phyloP scores from a whole-genome alignment of 1,140 invertebrate genomes.

The Branchinecta lynchi region DNA sequence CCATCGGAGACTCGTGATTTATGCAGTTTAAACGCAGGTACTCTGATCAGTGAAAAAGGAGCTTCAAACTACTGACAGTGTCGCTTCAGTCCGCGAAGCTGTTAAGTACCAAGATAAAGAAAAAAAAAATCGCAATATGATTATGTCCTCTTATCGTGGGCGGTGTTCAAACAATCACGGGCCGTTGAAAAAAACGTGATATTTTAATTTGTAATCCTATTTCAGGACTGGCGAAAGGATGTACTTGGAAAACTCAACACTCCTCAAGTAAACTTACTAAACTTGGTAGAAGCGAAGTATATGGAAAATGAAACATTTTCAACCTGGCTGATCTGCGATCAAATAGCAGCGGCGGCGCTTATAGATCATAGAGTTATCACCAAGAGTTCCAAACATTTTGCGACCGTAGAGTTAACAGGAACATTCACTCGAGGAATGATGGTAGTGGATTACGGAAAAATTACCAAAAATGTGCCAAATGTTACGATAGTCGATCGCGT shows the following conservation, averaged over 20 bases:
- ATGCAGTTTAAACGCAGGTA: too few species aligned
- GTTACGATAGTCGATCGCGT: constrained; percentile 37
- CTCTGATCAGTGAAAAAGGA: too few species aligned
- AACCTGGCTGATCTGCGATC: constrained; percentile 39
- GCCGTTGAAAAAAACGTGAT: too few species aligned
- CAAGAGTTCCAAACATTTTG: constrained; percentile 31
- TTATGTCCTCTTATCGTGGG: too few species aligned
- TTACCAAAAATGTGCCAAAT: constrained; percentile 31
- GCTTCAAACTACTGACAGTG: too few species aligned
- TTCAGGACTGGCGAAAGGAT: constrained; percentile 41
- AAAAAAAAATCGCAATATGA: too few species aligned
- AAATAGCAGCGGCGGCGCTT: constrained; percentile 37
- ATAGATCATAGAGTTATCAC: constrained; percentile 29
- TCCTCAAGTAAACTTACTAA: constrained; percentile 36
- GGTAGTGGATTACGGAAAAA: constrained; percentile 39
- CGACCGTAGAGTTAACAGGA: constrained; percentile 40
- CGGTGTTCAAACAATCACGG: too few species aligned
- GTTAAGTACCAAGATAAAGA: too few species aligned
- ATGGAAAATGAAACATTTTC: constrained; percentile 27
- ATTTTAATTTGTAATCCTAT: constrained; percentile 19
- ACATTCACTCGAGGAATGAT: constrained; percentile 41
- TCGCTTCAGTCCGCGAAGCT: too few species aligned
- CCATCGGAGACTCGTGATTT: too few species aligned
- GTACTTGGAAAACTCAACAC: constrained; percentile 32
- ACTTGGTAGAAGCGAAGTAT: constrained; percentile 36